These are phyloP conservation scores for Lerema accius DNA, from an alignment of 1,140 invertebrate genomes.

Conservation along the genomic window DNA sequence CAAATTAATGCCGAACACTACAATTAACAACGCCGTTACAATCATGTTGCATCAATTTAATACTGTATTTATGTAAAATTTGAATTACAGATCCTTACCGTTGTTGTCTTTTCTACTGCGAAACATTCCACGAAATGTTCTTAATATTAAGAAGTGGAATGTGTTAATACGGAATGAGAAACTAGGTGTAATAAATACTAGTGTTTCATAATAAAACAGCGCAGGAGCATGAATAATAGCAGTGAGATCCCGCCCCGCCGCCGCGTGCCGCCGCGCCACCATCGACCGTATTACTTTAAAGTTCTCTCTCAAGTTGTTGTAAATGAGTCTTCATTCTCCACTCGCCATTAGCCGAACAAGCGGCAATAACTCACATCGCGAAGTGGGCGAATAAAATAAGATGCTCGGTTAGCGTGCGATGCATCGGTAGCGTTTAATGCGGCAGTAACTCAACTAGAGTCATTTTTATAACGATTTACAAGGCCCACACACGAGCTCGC, in stretches of 20 bases:
- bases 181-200: background rate
- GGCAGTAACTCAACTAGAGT: constrained; percentile 5
- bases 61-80: too few species aligned
- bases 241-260: background rate
- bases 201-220: background rate
- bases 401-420: constrained; percentile 27
- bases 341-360: constrained; percentile 20
- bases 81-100: too few species aligned
- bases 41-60: too few species aligned
- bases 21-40: too few species aligned
- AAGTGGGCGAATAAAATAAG: constrained; percentile 26
- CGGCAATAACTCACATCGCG: constrained; percentile 21
- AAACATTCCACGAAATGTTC: background rate
- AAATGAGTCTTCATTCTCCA: constrained; percentile 28
- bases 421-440: constrained; percentile 19
- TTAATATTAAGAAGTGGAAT: too few species aligned
- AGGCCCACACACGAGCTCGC: background rate
- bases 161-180: background rate
- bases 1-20: too few species aligned
- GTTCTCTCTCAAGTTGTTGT: constrained; percentile 11
- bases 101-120: too few species aligned
- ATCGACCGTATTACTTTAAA: constrained; percentile 31
- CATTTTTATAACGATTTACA: constrained; percentile 16
- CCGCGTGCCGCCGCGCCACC: background rate
- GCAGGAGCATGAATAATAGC: constrained; percentile 2